Base-by-base conservation (phyloP, 1,140 invertebrate genomes). In the Drosophila kanapiae region DNA sequence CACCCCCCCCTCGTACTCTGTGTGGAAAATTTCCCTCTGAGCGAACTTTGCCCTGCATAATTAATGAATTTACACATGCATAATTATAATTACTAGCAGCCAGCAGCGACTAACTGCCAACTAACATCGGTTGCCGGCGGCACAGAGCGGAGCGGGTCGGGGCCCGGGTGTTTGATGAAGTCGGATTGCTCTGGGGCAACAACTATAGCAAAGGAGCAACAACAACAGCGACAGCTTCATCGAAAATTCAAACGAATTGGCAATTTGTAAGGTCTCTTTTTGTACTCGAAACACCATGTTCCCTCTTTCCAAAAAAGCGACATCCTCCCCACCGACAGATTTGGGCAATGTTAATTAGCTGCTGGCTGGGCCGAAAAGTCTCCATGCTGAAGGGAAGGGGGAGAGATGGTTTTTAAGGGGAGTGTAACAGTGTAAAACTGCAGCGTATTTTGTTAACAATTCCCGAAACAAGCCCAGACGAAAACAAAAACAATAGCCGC, bases 331-430 rank as follows among this genome's bases (percentile, higher is more conserved):
- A 16, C 16, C 29, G 45, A 69, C 45, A 59, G 64, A 48, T 74
- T 62, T 63, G 40, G 40, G 76, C 38, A 63, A 72, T 63, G 84
- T 88, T 88, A 88, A 88, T 87, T 88, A 87, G 84, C 58, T 58
- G 64, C 27, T 59, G 37, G 18, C 16, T 18, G 31, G 13, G 45
- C n/a, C 23, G 18, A 31, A 49, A n/a, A 29, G 45, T 42, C 16
- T 13, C 16, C 16, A 18, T 11, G 5, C 54, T 10, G 35, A 35
- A 4, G 10, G 14, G 33, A 1, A 10, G 29, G 29, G 48, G n/a
- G 31, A 1, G 16, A 29, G 31, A 9, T 54, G 43, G 35, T 37
- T 65, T 56, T 45, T 16, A 62, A 31, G 45, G 18, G 40, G 57
- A n/a, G 57, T 45, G 62, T 68, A 68, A 54, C 29, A 43, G 53